Evolutionary conservation across 2,888 invertebrate genomes (phyloP).

Genomic region (Notocelia uddmanniana): DNA sequence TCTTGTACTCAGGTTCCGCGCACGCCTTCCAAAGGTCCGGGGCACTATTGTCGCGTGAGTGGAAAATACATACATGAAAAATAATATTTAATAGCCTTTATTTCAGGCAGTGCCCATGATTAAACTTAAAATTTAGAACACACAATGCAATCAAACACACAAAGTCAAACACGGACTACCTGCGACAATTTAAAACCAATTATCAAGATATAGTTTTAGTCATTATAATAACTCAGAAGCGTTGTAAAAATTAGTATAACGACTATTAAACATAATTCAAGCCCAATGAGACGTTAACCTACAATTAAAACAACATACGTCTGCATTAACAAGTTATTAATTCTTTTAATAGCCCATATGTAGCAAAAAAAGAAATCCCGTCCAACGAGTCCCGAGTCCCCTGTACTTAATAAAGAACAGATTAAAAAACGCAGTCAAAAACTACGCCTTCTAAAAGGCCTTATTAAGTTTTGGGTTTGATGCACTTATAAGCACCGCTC

Average conservation of each 20-base stretch:
- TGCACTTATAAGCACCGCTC: background rate
- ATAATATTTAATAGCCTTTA: no score
- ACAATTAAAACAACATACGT: slow-evolving; percentile 28
- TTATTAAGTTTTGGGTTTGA: slow-evolving; percentile 2
- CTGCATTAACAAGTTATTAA: slow-evolving; percentile 25
- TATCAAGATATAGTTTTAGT: background rate
- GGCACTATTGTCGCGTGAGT: no score
- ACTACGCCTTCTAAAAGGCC: background rate
- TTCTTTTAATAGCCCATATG: slow-evolving; percentile 27
- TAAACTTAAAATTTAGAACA: background rate
- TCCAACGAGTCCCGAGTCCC: slow-evolving; percentile 17
- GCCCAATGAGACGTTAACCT: slow-evolving; percentile 15
- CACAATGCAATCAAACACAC: background rate
- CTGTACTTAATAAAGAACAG: background rate
- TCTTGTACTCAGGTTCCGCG: no score
- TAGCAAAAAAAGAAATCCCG: slow-evolving; percentile 29
- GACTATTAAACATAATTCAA: slow-evolving; percentile 15
- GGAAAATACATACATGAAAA: no score
- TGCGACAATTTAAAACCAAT: background rate
- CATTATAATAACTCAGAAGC: background rate
- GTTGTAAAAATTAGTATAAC: slow-evolving; percentile 15
- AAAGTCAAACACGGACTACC: no score
- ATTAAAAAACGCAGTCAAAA: background rate
- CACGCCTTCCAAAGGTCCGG: no score
- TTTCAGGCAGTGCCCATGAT: no score